phyloP scores from a whole-genome alignment of 2,797 vertebrate genomes.

The Amazona finschi region DNA sequence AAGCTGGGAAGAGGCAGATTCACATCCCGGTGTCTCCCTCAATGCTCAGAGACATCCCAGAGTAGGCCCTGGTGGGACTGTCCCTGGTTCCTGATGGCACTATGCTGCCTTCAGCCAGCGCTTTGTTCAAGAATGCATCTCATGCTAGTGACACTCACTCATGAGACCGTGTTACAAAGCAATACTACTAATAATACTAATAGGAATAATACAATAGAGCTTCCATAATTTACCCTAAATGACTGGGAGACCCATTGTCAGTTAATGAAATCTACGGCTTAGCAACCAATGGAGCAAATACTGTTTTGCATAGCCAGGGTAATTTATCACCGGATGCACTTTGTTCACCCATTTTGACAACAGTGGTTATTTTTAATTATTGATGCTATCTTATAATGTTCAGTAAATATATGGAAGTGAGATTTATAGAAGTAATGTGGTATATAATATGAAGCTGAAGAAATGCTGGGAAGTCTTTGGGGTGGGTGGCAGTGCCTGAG shows the following conservation, averaged over 20 bases:
- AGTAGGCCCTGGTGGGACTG: not conserved
- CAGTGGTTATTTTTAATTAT: slow-evolving; percentile 31
- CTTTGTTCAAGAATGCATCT: not conserved
- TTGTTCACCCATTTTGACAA: not conserved
- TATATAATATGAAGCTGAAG: not conserved
- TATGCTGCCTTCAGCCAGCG: accelerated
- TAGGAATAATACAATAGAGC: not conserved
- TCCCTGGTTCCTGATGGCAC: not conserved
- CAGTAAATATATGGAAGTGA: not conserved
- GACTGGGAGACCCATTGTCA: not conserved
- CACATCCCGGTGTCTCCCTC: accelerated
- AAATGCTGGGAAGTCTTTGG: not conserved
- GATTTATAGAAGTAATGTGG: not conserved
- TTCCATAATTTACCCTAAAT: not conserved
- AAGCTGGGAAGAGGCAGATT: not conserved
- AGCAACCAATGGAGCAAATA: not conserved
- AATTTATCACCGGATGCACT: not conserved
- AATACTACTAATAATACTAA: not conserved
- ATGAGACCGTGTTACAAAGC: not conserved
- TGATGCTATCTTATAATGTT: not conserved
- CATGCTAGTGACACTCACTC: not conserved
- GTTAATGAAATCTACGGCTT: not conserved
- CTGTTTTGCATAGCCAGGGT: not conserved
- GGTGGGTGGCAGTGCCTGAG: not conserved
- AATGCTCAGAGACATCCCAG: not conserved